Evolutionary conservation across 2,113 vertebrate genomes (phyloP).

Genomic region (Coregonus clupeaformis): DNA sequence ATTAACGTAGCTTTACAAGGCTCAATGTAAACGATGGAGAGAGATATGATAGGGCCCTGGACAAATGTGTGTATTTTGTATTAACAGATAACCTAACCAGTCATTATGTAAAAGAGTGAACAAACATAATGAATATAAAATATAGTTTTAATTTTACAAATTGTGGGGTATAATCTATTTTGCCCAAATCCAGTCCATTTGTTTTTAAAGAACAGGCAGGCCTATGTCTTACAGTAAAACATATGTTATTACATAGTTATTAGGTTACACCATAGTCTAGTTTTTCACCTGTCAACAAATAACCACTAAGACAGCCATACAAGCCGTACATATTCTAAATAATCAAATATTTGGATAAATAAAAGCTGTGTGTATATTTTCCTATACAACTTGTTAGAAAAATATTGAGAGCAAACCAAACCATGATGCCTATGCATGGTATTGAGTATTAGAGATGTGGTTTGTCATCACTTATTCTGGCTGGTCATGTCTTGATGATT

Average conservation of each 20-base stretch:
- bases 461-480: conserved; percentile 20
- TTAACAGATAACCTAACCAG: neutral
- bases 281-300: too few relatives aligned
- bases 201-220: too few relatives aligned
- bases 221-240: too few relatives aligned
- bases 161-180: too few relatives aligned
- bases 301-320: too few relatives aligned
- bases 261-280: too few relatives aligned
- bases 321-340: too few relatives aligned
- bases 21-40: conserved; percentile 23
- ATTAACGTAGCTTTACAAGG: conserved; percentile 58
- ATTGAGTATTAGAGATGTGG: conserved; percentile 12
- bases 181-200: too few relatives aligned
- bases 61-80: neutral
- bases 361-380: neutral
- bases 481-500: conserved; percentile 41
- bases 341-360: too few relatives aligned
- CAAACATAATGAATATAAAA: neutral
- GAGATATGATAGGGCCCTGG: neutral
- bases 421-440: conserved; percentile 10
- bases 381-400: neutral
- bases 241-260: too few relatives aligned
- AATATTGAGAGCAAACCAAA: neutral
- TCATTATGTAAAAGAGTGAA: neutral
- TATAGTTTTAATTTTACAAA: neutral